Evolutionary conservation across 2,888 invertebrate genomes (phyloP).

Genomic region (Acleris emargana): DNA sequence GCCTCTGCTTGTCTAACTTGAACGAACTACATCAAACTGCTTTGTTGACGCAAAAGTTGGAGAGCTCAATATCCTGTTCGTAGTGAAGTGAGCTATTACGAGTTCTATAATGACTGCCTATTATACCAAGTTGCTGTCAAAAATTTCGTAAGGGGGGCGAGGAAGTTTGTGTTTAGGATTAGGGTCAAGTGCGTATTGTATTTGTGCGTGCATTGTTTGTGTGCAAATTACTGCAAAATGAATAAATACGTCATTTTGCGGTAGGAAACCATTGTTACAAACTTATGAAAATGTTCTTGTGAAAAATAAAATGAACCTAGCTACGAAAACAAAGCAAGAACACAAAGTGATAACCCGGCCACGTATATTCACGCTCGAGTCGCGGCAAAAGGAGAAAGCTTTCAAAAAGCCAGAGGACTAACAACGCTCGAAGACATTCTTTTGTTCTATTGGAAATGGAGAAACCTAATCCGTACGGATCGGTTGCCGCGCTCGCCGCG

Average conservation of each 20-base stretch:
- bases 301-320: background rate
- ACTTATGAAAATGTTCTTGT: background rate
- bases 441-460: constrained; percentile 51
- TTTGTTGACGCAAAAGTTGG: constrained; percentile 70
- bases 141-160: constrained; percentile 15
- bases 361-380: constrained; percentile 19
- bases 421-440: constrained; percentile 44
- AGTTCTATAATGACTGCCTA: constrained; percentile 56
- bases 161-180: constrained; percentile 17
- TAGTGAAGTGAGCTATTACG: constrained; percentile 58
- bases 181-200: constrained; percentile 26
- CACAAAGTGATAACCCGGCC: constrained; percentile 14
- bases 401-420: constrained; percentile 40
- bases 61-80: constrained; percentile 65
- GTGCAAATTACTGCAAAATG: constrained; percentile 3
- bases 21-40: constrained; percentile 71
- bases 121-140: constrained; percentile 43
- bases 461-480: constrained; percentile 49
- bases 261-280: background rate
- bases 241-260: no score
- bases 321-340: constrained; percentile 7
- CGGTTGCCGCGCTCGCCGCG: constrained; percentile 44
- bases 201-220: constrained; percentile 24
- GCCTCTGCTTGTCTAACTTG: constrained; percentile 66
- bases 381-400: constrained; percentile 28